Evolutionary conservation across 1,140 invertebrate species (phyloP).

Genomic region (Zaprionus africanus): DNA sequence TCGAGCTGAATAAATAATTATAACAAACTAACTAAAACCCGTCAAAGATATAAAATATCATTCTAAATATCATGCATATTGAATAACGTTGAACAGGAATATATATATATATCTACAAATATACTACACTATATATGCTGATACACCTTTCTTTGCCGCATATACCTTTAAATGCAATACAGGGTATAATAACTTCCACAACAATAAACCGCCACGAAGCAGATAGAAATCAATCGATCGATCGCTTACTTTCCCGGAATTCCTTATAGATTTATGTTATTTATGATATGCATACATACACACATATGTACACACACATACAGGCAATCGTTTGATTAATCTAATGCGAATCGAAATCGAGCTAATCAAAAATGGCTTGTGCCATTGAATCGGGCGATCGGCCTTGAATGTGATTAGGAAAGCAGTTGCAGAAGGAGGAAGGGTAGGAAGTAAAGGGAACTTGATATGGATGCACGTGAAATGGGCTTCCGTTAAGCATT

Average conservation of each 20-base stretch:
- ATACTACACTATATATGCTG: no score
- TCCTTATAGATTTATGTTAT: not conserved
- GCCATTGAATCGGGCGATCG: conserved; percentile 22
- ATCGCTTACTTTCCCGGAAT: conserved; percentile 11
- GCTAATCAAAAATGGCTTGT: conserved; percentile 50
- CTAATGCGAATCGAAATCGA: conserved; percentile 47
- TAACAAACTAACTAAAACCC: not conserved
- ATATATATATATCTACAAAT: no score
- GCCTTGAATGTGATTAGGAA: not conserved
- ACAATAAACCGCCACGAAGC: not conserved
- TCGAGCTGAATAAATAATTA: no score
- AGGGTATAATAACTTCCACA: not conserved
- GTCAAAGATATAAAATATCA: not conserved
- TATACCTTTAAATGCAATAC: not conserved
- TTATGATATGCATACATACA: not conserved
- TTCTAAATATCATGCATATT: not conserved
- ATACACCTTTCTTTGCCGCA: no score
- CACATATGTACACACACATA: not conserved
- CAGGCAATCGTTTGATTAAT: not conserved
- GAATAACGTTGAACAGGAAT: no score
- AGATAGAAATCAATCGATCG: conserved; percentile 19
- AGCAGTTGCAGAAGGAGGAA: not conserved
- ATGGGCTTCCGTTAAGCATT: conserved; percentile 37
- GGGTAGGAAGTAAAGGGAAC: not conserved
- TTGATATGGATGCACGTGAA: conserved; percentile 7